Evolutionary conservation across 1,140 invertebrate genomes (phyloP).

Genomic region (Hycleus phaleratus): DNA sequence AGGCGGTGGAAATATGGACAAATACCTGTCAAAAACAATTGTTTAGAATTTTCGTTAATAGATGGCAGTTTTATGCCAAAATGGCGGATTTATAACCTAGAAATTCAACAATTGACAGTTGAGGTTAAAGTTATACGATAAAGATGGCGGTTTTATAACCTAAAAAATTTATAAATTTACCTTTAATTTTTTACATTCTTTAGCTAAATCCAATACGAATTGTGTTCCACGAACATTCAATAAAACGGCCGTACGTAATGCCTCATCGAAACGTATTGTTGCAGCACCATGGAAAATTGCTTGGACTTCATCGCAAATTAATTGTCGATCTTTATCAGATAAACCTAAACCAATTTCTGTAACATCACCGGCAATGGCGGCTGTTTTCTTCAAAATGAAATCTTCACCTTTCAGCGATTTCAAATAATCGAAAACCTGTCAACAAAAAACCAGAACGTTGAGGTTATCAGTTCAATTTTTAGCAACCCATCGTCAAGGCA

Average conservation of each 20-base stretch:
- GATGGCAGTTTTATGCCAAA: too few relatives aligned
- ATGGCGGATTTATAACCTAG: too few relatives aligned
- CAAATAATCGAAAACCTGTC: conserved; percentile 15
- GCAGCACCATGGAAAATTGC: conserved; percentile 62
- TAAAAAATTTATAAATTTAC: background rate
- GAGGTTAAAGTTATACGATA: too few relatives aligned
- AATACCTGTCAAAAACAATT: conserved; percentile 35
- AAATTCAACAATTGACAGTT: too few relatives aligned
- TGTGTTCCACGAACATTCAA: conserved; percentile 51
- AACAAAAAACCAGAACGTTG: background rate
- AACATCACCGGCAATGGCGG: conserved; percentile 75
- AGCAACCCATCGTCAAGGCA: background rate
- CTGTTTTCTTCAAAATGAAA: conserved; percentile 51
- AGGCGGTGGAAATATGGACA: conserved; percentile 54
- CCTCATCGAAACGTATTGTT: conserved; percentile 60
- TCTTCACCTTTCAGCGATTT: conserved; percentile 23
- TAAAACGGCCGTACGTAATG: conserved; percentile 52
- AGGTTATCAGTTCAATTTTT: background rate
- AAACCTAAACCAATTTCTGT: conserved; percentile 49
- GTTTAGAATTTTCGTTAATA: too few relatives aligned
- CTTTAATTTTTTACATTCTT: conserved; percentile 46
- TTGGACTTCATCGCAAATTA: conserved; percentile 48
- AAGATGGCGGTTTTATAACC: too few relatives aligned
- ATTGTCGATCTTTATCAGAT: conserved; percentile 37
- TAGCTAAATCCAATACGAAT: conserved; percentile 53